Conservation (phyloP, 2,797 vertebrate species). For the Chelon labrosus region DNA sequence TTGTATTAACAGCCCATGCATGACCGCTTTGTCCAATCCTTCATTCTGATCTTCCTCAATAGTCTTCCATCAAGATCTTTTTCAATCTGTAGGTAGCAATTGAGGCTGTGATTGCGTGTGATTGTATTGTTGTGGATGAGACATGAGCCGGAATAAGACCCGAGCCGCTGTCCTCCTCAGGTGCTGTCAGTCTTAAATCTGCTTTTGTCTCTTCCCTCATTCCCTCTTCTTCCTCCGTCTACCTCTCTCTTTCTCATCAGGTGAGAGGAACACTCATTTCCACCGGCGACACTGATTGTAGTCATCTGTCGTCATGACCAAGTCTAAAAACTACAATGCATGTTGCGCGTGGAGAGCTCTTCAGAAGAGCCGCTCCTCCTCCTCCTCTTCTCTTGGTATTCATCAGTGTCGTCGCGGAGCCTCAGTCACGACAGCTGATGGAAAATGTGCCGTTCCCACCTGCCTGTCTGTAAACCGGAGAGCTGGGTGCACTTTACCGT, state of each 20-base stretch:
- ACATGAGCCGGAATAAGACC: constrained; percentile 43
- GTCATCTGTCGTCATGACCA: constrained; percentile 34
- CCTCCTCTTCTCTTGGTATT: constrained; percentile 32
- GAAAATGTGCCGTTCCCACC: constrained; percentile 35
- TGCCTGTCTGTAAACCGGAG: constrained; percentile 31
- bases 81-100: constrained; percentile 74
- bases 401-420: constrained; percentile 30
- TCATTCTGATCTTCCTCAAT: constrained; percentile 64
- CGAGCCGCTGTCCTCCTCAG: constrained; percentile 47
- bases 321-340: constrained; percentile 50
- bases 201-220: neutral
- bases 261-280: constrained; percentile 34
- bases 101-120: constrained; percentile 65
- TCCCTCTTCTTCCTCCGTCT: constrained; percentile 17
- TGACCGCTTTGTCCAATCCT: constrained; percentile 27
- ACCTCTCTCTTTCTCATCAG: constrained; percentile 46
- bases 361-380: constrained; percentile 20
- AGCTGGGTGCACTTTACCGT: constrained; percentile 36
- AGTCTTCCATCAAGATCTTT: constrained; percentile 69
- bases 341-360: constrained; percentile 25
- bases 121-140: constrained; percentile 74
- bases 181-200: constrained; percentile 35
- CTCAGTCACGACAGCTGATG: constrained; percentile 12
- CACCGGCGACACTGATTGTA: constrained; percentile 32
- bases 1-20: constrained; percentile 55